These are phyloP conservation scores for Triplophysa yarkandensis DNA, from an alignment of 2,797 vertebrate species.

Conservation along the genomic window DNA sequence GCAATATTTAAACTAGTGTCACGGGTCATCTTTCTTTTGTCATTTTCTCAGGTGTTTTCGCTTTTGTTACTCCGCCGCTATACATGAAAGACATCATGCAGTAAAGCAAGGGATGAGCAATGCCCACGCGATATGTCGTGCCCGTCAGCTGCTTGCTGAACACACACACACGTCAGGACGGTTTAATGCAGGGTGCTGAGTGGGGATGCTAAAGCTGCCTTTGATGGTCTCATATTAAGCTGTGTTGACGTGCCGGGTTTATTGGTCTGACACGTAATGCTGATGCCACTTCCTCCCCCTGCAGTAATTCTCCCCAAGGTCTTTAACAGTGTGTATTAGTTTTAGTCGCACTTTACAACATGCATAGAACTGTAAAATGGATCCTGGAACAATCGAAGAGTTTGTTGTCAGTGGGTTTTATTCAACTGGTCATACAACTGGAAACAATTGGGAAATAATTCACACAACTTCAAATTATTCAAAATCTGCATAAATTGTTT, in stretches of 20 bases:
- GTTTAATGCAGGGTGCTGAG: slow-evolving; percentile 47
- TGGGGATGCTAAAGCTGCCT: slow-evolving; percentile 45
- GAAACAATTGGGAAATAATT: too few relatives aligned
- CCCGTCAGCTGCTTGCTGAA: slow-evolving; percentile 47
- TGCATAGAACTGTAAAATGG: not conserved
- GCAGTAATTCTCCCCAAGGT: slow-evolving; percentile 16
- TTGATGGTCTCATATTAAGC: slow-evolving; percentile 63
- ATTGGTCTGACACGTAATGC: slow-evolving; percentile 56
- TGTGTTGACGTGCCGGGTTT: slow-evolving; percentile 71
- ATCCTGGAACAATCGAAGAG: too few relatives aligned
- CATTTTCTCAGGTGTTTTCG: not conserved
- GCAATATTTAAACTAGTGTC: slow-evolving; percentile 4
- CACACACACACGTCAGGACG: slow-evolving; percentile 23
- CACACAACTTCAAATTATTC: too few relatives aligned
- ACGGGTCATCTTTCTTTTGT: slow-evolving; percentile 30
- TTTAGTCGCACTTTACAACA: slow-evolving; percentile 15
- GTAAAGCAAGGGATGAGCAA: not conserved
- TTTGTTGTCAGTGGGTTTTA: not conserved
- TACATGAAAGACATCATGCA: not conserved
- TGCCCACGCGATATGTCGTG: slow-evolving; percentile 27
- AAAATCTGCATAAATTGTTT: too few relatives aligned
- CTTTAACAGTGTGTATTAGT: not conserved
- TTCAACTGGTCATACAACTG: too few relatives aligned
- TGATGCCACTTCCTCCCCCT: slow-evolving; percentile 60
- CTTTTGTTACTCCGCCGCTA: not conserved